Evolutionary conservation across 1,140 invertebrate species (phyloP).

Genomic region (Acyrthosiphon pisum): DNA sequence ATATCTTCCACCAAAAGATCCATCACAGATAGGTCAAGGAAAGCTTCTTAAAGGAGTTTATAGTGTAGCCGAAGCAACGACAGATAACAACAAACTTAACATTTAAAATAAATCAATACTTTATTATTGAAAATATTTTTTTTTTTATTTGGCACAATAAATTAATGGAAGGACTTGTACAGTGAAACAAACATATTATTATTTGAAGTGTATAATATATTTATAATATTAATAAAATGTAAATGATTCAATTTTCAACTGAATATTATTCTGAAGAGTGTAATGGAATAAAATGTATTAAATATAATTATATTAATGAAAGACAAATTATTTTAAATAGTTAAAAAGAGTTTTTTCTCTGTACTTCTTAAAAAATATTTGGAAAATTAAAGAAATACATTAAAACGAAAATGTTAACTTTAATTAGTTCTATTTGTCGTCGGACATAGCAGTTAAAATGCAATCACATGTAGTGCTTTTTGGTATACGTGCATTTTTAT

Average conservation of each 20-base stretch:
- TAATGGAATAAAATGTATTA: not conserved
- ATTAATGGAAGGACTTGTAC: constrained; percentile 29
- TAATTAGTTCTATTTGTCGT: not conserved
- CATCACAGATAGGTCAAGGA: constrained; percentile 67
- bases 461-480: constrained; percentile 60
- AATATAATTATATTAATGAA: constrained; percentile 5
- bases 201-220: not conserved
- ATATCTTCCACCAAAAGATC: constrained; percentile 72
- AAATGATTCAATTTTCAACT: not conserved
- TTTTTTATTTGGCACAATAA: constrained; percentile 39
- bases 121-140: constrained; percentile 31
- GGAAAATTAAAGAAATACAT: not conserved
- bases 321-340: constrained; percentile 3
- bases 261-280: not conserved
- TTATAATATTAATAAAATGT: not conserved
- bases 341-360: not conserved
- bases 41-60: constrained; percentile 76
- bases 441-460: constrained; percentile 1
- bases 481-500: constrained; percentile 59
- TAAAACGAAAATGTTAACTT: not conserved
- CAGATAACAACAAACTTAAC: constrained; percentile 63
- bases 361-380: not conserved
- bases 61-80: constrained; percentile 72
- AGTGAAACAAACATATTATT: not conserved
- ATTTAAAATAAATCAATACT: constrained; percentile 43